Base-by-base conservation (phyloP, 1,140 invertebrate species). In the Euschistus heros region DNA sequence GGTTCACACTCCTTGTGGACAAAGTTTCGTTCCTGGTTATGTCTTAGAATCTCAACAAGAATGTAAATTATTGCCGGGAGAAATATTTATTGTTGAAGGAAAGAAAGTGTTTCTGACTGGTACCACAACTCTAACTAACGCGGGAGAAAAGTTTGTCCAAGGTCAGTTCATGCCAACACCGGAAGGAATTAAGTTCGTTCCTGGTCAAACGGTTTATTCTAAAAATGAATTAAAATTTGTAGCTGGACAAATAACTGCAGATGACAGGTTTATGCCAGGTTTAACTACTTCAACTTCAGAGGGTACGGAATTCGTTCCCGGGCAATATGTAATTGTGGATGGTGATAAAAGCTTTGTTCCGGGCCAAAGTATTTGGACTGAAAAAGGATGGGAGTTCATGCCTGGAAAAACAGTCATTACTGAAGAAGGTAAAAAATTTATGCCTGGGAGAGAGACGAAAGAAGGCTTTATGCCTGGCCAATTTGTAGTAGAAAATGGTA, bases 11-110 rank as follows among this genome's bases (percentile, higher is more conserved):
- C 82, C 84, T 59, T 78, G 65, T 63, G 86, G 86, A 5, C 77
- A 81, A 59, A 73, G 85, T 30, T 89, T 88, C 73, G 79, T 88
- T 8, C 85, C 86, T 2, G 86, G 87, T 24, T 85, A 88, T 74
- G 85, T 86, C 10, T 74, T 88, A n/a, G 76, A 83, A 69, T 86
- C 84, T 13, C 82, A 84, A 47, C 75, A 80, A 65, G 86, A 85
- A 17, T 75, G 79, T 0, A 74, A 78, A 63, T 86, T 88, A 70
- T 75, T 86, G 6, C 85, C 85, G 0, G 86, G 86, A 7, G 85
- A 87, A 74, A 79, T 83, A 66, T 80, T 87, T 0, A 80, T 77
- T 66, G 85, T 82, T 6, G 81, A 85, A 71, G 81, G 80, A 63
- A 82, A 82, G 1, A 63, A 65, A 59, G 82, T 84, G 76, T 86